These are phyloP conservation scores for Lepidurus arcticus DNA, from an alignment of 1,140 invertebrate genomes.

Conservation along the genomic window DNA sequence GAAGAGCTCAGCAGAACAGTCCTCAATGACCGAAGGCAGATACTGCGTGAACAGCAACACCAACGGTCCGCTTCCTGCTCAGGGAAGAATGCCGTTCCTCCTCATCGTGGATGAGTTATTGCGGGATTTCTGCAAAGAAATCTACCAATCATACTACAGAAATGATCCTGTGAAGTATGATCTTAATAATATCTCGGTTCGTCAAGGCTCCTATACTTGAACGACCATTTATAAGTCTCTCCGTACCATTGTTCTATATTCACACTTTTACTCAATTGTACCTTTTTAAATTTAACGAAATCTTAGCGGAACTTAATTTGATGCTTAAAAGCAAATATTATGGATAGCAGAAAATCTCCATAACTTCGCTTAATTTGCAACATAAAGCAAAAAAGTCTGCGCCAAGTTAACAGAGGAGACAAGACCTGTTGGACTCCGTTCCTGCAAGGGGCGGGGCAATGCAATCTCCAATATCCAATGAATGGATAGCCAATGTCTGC, in stretches of 20 bases:
- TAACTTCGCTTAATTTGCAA: neutral
- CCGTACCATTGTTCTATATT: neutral
- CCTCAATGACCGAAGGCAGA: slow-evolving; percentile 45
- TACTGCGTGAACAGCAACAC: slow-evolving; percentile 31
- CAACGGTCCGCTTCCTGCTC: slow-evolving; percentile 48
- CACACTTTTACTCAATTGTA: neutral
- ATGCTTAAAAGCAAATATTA: neutral
- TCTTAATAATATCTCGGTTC: slow-evolving; percentile 41
- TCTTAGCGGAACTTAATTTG: neutral
- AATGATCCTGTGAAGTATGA: slow-evolving; percentile 54
- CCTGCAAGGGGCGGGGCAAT: neutral
- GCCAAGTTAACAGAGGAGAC: neutral
- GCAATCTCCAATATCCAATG: too few species aligned
- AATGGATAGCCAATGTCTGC: too few species aligned
- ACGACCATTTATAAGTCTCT: neutral
- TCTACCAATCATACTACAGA: slow-evolving; percentile 50
- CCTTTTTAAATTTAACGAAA: neutral
- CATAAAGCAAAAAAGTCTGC: neutral
- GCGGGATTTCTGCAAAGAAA: slow-evolving; percentile 44
- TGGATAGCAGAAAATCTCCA: neutral
- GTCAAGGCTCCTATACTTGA: neutral
- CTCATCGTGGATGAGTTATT: slow-evolving; percentile 49
- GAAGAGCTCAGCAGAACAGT: slow-evolving; percentile 46
- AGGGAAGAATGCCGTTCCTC: slow-evolving; percentile 45
- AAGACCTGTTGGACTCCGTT: neutral